phyloP scores from a whole-genome alignment of 2,113 vertebrate genomes.

The Bambusicola thoracicus region DNA sequence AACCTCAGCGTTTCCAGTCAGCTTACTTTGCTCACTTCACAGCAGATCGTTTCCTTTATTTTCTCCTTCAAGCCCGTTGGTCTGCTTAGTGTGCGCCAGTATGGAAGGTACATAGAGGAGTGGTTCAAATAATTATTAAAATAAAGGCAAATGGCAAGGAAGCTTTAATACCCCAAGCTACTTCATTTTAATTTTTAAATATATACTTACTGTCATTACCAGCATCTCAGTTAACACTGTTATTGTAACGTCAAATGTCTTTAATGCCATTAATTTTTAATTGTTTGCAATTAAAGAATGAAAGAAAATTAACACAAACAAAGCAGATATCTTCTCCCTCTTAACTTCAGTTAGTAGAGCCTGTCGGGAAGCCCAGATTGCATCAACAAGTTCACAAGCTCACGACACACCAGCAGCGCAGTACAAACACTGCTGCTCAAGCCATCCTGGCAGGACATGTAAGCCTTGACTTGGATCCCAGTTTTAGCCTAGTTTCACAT shows the following conservation, averaged over 20 bases:
- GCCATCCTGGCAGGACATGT: slow-evolving; percentile 30
- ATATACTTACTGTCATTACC: background rate
- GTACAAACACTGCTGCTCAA: slow-evolving; percentile 18
- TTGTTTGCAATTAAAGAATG: background rate
- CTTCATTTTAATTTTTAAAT: background rate
- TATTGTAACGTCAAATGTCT: background rate
- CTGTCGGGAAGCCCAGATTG: slow-evolving; percentile 43
- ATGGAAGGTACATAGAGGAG: background rate
- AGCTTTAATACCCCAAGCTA: background rate
- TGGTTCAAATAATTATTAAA: background rate
- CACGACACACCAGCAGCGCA: slow-evolving; percentile 20
- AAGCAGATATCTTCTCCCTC: background rate
- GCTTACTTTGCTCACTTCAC: background rate
- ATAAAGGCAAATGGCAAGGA: background rate
- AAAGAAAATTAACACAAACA: background rate
- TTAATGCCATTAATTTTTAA: slow-evolving; percentile 10
- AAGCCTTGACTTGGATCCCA: slow-evolving; percentile 43
- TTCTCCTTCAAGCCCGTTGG: background rate
- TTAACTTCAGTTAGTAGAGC: background rate
- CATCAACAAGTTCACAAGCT: slow-evolving; percentile 44
- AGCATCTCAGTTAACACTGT: background rate
- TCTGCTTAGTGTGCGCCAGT: background rate
- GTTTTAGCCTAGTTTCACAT: slow-evolving; percentile 22
- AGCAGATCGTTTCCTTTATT: background rate
- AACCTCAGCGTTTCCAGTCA: background rate